Evolutionary conservation across 1,140 invertebrate species (phyloP).

Genomic region (Leguminivora glycinivorella): DNA sequence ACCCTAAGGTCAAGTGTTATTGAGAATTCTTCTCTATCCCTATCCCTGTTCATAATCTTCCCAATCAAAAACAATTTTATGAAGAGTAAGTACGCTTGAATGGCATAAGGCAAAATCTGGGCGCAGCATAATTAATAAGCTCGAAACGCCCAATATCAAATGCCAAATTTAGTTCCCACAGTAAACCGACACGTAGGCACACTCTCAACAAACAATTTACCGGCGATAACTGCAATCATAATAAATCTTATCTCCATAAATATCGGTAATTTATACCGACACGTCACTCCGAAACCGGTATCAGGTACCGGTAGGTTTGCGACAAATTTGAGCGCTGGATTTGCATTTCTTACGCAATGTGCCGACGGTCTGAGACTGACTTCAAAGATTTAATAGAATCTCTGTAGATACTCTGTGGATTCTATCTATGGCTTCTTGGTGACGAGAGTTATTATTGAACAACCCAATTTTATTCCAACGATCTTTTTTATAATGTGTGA

Average conservation of each 20-base stretch:
- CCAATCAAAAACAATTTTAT: not conserved
- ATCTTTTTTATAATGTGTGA: too few species aligned
- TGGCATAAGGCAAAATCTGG: not conserved
- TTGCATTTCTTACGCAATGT: constrained; percentile 29
- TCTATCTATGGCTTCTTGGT: too few species aligned
- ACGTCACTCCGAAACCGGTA: constrained; percentile 37
- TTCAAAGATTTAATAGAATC: not conserved
- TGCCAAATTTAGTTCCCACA: constrained; percentile 23
- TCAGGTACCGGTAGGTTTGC: constrained; percentile 31
- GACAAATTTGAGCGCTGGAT: constrained; percentile 43
- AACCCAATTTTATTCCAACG: too few species aligned
- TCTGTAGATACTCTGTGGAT: not conserved
- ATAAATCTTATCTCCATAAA: constrained; percentile 59
- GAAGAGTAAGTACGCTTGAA: not conserved
- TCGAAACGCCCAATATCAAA: not conserved
- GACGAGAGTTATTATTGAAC: not conserved
- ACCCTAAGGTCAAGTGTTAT: too few species aligned
- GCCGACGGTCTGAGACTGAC: not conserved
- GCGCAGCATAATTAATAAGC: not conserved
- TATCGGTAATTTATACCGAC: constrained; percentile 48
- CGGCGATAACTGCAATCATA: constrained; percentile 53
- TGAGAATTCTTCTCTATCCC: too few species aligned
- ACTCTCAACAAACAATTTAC: constrained; percentile 52
- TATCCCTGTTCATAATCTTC: not conserved
- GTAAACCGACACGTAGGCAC: constrained; percentile 34